A percentile compares a stretch with the other conserved stretches of the same genome.
These are phyloP conservation scores for Bovichtus diacanthus DNA, from an alignment of 2,797 vertebrate species.

Conservation along the genomic window DNA sequence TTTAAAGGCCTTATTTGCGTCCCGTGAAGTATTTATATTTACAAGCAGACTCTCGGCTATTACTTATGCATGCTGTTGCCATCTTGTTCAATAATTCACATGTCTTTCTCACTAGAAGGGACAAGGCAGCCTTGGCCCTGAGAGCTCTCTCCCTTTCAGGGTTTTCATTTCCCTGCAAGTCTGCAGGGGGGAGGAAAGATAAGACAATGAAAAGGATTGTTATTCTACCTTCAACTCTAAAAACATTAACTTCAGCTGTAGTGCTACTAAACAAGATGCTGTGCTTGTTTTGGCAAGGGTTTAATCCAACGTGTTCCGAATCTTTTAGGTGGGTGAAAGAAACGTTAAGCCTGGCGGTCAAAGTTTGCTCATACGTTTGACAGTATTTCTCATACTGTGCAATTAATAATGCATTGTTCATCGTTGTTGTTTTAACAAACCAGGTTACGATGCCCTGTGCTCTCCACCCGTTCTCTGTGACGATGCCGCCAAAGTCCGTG, in stretches of 20 bases:
- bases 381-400: background rate
- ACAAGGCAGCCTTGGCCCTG: conserved; percentile 56
- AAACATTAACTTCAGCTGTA: conserved; percentile 31
- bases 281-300: conserved; percentile 28
- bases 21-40: conserved; percentile 85
- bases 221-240: conserved; percentile 34
- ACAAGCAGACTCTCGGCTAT: conserved; percentile 80
- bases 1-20: conserved; percentile 82
- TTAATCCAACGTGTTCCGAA: background rate
- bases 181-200: conserved; percentile 12
- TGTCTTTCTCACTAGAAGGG: conserved; percentile 67
- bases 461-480: background rate
- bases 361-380: background rate
- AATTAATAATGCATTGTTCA: background rate
- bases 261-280: conserved; percentile 33
- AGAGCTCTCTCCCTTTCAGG: conserved; percentile 57
- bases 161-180: conserved; percentile 46
- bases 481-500: background rate
- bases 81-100: conserved; percentile 83
- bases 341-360: background rate
- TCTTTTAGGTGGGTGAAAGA: background rate
- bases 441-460: background rate
- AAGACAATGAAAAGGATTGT: conserved; percentile 42
- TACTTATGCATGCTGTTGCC: conserved; percentile 83
- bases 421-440: background rate